Evolutionary conservation across 2,113 vertebrate species (phyloP), one percentile per base, ranked within the genome.

Genomic region (Cryptotis parvus): DNA sequence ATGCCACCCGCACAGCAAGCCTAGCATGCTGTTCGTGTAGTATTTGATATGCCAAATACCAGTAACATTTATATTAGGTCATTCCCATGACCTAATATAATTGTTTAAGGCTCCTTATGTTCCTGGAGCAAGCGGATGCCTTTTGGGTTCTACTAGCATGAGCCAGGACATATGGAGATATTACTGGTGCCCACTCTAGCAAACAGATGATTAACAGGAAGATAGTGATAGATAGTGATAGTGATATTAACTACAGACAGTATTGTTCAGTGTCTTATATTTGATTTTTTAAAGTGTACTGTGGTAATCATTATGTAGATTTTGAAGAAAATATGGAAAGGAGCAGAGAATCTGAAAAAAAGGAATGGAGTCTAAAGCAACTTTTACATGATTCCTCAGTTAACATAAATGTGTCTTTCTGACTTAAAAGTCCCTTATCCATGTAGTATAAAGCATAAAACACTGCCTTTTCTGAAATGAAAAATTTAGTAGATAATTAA

Each of bases 401-500:
- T 91, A 79, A 85, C 43, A 80, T 79, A 89, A 89, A 65, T 86
- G 27, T 96, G 75, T 93, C 63, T 84, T 91, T 93, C 52, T 92
- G 33, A 92, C 45, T 86, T 92, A 89, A 88, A 92, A 68, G 26
- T 89, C 45, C 49, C 27, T 88, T 93, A 91, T 87, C 68, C 20
- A 76, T 85, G 6, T 90, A 89, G 43, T 45, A 22, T 87, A 77
- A 65, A 18, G 8, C 83, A 94, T 93, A 95, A 95, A 95, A 73
- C 35, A 84, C 35, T 84, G 86, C 24, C 72, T 96, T 95, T 90
- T 87, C 22, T 86, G 49, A 90, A 83, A 81, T 84, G 29, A 95
- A 95, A 95, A 89, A 95, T 94, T 94, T 88, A 95, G 80, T 89
- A 93, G 66, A 65, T 90, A 94, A 82, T 94, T 96, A 90, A 88